A percentile compares a stretch with the other conserved stretches of the same genome.
These are phyloP conservation scores for Bucco capensis DNA, from an alignment of 2,113 vertebrate species.

Conservation along the genomic window DNA sequence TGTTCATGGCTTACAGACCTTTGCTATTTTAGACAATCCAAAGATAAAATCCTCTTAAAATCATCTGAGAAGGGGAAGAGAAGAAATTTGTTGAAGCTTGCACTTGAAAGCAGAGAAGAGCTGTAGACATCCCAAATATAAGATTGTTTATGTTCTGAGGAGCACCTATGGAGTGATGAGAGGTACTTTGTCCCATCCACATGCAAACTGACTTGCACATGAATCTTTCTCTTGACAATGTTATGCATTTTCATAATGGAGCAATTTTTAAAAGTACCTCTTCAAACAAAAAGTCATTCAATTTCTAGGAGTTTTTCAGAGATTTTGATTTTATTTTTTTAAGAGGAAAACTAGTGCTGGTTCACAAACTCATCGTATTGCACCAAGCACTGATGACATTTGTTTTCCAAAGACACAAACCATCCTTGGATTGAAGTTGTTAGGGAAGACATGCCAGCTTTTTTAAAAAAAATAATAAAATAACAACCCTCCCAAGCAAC, in stretches of 20 bases:
- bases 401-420: conserved; percentile 44
- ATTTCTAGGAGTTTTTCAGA: not conserved
- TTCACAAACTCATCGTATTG: not conserved
- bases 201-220: not conserved
- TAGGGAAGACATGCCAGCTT: not conserved
- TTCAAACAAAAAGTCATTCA: not conserved
- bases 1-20: conserved; percentile 39
- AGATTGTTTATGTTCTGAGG: conserved; percentile 16
- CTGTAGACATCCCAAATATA: not conserved
- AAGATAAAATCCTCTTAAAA: conserved; percentile 61
- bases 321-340: not conserved
- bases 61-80: conserved; percentile 13
- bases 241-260: not conserved
- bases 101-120: not conserved
- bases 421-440: conserved; percentile 45
- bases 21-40: conserved; percentile 42
- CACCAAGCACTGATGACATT: not conserved
- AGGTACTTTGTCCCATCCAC: not conserved
- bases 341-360: not conserved
- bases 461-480: conserved; percentile 36
- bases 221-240: not conserved
- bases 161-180: not conserved
- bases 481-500: not conserved
- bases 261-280: not conserved
- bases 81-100: conserved; percentile 37